These are phyloP conservation scores for Thyatira batis DNA, from an alignment of 2,888 invertebrate genomes.

Conservation along the genomic window DNA sequence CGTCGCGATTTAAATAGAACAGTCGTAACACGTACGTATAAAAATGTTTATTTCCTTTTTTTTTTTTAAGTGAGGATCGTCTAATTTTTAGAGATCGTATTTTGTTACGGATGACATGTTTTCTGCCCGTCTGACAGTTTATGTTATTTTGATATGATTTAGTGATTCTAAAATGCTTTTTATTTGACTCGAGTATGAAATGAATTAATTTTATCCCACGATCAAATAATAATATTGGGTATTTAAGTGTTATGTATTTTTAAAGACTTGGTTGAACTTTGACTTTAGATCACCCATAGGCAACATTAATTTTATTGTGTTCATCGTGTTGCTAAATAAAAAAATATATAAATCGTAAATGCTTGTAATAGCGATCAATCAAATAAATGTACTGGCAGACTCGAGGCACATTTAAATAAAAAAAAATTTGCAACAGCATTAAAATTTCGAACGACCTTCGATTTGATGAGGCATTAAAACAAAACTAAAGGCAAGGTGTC, in stretches of 20 bases:
- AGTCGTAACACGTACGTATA: conserved; percentile 27
- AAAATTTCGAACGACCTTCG: background rate
- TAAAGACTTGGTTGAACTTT: background rate
- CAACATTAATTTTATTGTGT: too few species aligned
- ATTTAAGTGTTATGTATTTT: background rate
- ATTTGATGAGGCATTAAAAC: background rate
- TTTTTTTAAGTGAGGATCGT: conserved; percentile 14
- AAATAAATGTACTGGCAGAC: too few species aligned
- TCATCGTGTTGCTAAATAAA: too few species aligned
- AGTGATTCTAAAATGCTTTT: conserved; percentile 33
- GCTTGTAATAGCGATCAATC: background rate
- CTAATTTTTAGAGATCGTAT: conserved; percentile 4
- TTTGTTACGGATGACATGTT: conserved; percentile 29
- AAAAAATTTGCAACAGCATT: too few species aligned
- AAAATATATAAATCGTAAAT: too few species aligned
- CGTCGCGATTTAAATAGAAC: conserved; percentile 36
- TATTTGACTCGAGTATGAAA: conserved; percentile 15
- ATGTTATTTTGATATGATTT: conserved; percentile 37
- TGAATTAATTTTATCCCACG: conserved; percentile 24
- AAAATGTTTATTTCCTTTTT: conserved; percentile 30
- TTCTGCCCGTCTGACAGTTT: conserved; percentile 33
- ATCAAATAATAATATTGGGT: conserved; percentile 18
- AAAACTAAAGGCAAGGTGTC: background rate
- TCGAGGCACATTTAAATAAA: too few species aligned
- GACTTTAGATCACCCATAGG: background rate